Conservation (phyloP, 2,797 vertebrate genomes). For the Taeniopygia guttata region DNA sequence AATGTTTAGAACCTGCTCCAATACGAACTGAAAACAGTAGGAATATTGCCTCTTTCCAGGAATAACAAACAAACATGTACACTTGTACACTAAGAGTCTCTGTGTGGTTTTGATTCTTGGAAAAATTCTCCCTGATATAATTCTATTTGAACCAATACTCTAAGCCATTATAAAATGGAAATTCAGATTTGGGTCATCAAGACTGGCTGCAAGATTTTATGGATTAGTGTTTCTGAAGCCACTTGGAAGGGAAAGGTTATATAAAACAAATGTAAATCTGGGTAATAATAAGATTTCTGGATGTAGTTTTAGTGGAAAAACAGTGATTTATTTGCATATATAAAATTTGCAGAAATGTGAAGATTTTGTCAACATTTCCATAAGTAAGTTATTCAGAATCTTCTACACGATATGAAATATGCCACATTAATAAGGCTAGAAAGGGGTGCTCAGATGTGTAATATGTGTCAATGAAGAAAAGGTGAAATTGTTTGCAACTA, state of each 20-base stretch:
- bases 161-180: background rate
- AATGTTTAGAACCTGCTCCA: background rate
- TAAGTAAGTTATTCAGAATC: background rate
- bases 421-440: background rate
- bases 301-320: background rate
- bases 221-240: background rate
- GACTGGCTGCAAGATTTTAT: background rate
- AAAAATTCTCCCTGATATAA: background rate
- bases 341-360: background rate
- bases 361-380: slow-evolving; percentile 1
- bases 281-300: background rate
- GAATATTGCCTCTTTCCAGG: background rate
- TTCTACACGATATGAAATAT: background rate
- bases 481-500: background rate
- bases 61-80: background rate
- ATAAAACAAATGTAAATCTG: background rate
- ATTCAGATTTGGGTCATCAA: background rate
- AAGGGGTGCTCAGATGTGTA: background rate
- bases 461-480: background rate
- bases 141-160: background rate
- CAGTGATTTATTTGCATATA: background rate
- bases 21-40: background rate
- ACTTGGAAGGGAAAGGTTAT: background rate
- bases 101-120: background rate
- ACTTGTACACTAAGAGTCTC: background rate